phyloP scores from a whole-genome alignment of 2,888 invertebrate genomes.

The Malacosoma neustria region DNA sequence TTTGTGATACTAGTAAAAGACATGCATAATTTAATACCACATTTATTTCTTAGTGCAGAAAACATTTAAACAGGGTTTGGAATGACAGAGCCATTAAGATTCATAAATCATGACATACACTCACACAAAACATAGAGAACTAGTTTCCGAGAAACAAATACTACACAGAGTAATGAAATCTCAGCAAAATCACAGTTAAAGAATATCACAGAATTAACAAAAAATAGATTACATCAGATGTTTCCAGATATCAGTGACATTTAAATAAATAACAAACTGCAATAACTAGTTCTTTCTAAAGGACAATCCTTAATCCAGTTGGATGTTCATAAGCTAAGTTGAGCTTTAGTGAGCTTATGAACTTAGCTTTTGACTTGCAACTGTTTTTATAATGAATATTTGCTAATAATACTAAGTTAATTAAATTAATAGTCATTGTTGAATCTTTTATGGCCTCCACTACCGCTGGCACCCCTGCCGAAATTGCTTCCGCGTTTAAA shows the following conservation, averaged over 20 bases:
- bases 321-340: too few relatives aligned
- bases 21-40: too few relatives aligned
- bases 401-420: slow-evolving; percentile 7
- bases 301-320: background rate
- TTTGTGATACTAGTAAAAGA: too few relatives aligned
- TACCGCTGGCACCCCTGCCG: slow-evolving; percentile 50
- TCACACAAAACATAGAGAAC: slow-evolving; percentile 16
- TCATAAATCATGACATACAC: slow-evolving; percentile 2
- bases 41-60: too few relatives aligned
- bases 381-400: slow-evolving; percentile 6
- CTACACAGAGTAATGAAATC: slow-evolving; percentile 38
- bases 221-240: slow-evolving; percentile 27
- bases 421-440: slow-evolving; percentile 55
- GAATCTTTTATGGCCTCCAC: slow-evolving; percentile 59
- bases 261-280: slow-evolving; percentile 36
- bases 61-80: slow-evolving; percentile 25
- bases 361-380: too few relatives aligned
- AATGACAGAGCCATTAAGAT: slow-evolving; percentile 25
- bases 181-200: slow-evolving; percentile 47
- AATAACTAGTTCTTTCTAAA: slow-evolving; percentile 24
- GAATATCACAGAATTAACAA: slow-evolving; percentile 67
- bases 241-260: slow-evolving; percentile 21
- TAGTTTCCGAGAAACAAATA: slow-evolving; percentile 20
- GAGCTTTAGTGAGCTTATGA: too few relatives aligned
- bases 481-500: slow-evolving; percentile 64